Evolutionary conservation across 2,113 vertebrate genomes (phyloP), one percentile per base, ranked within the genome.

Genomic region (Baryphthengus martii): DNA sequence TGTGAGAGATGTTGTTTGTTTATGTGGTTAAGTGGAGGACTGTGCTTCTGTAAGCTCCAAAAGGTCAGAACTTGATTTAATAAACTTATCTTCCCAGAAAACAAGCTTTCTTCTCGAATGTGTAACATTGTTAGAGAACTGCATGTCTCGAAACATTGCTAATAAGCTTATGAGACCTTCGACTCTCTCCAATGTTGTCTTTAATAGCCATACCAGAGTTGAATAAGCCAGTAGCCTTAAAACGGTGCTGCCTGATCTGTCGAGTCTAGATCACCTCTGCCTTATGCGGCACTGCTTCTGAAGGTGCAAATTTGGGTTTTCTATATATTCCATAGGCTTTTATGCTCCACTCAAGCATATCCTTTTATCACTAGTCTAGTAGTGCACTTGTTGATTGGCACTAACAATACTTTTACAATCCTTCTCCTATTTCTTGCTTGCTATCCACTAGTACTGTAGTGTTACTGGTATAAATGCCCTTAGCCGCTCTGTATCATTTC

Each of bases 21-120:
- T 85, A 45, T 70, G 31, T 31, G 18, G 31, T 67, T 77, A 40
- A 90, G 65, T 85, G 81, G 40, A 90, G 35, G 63, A 58, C 37
- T 61, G 25, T 81, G 49, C 17, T 37, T 93, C 61, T 44, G 17
- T 61, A 75, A 75, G 61, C 35, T 84, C 87, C 61, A 44, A 68
- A 94, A 95, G 91, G 87, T 94, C 89, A 96, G 47, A 88, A 93
- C 70, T 95, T 79, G 91, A 96, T 91, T 94, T 95, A 95, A 96
- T 95, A 95, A 95, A 95, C 19, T 72, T 79, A 85, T 72, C 58
- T 85, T 91, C 76, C 61, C 61, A 89, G 87, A 94, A 95, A 95
- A 88, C 53, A 88, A 85, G 79, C 50, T 95, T 95, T 87, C 88
- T 90, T 85, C 53, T 91, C 88, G 84, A 91, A 79, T 56, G 39